Evolutionary conservation across 2,888 invertebrate species (phyloP).

Genomic region (Rhaphigaster nebulosa): DNA sequence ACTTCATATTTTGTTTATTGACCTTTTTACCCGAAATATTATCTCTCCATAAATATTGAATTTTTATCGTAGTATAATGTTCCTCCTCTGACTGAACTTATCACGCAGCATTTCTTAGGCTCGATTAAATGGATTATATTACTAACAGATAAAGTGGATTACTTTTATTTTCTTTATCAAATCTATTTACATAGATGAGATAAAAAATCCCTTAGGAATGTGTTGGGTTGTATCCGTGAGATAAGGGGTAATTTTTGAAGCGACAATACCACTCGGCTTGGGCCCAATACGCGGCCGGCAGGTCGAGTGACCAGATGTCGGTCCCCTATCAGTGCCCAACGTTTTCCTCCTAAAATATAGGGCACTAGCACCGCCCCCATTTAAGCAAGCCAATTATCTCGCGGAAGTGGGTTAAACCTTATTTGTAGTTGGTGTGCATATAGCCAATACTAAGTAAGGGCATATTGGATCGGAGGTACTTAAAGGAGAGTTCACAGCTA

Average conservation of each 20-base stretch:
- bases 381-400: constrained; percentile 15
- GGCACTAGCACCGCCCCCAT: constrained; percentile 18
- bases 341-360: constrained; percentile 45
- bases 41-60: too few relatives aligned
- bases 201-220: not conserved
- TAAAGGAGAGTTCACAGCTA: not conserved
- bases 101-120: too few relatives aligned
- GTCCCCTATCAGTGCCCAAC: not conserved
- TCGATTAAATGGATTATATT: not conserved
- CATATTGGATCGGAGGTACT: constrained; percentile 3
- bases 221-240: not conserved
- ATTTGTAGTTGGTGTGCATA: constrained; percentile 19
- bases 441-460: constrained; percentile 6
- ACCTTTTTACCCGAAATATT: too few relatives aligned
- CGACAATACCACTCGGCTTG: not conserved
- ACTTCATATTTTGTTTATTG: too few relatives aligned
- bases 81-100: too few relatives aligned
- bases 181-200: constrained; percentile 3
- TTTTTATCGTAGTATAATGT: too few relatives aligned
- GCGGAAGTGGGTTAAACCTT: constrained; percentile 28
- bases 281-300: not conserved
- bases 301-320: not conserved
- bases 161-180: not conserved
- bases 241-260: not conserved
- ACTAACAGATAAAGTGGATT: not conserved